phyloP scores from a whole-genome alignment of 2,888 invertebrate species.

The Erpobdella octoculata region DNA sequence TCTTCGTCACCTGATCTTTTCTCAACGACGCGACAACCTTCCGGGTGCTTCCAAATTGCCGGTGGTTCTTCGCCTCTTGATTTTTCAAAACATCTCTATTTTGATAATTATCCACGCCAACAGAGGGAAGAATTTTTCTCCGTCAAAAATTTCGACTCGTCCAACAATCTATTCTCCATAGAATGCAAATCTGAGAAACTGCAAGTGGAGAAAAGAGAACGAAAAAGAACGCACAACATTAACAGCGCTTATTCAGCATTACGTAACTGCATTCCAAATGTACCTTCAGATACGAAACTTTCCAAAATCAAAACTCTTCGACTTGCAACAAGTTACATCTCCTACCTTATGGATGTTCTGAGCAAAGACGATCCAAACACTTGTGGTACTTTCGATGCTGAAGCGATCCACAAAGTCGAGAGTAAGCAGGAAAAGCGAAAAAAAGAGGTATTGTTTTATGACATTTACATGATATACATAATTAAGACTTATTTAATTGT shows the following conservation, averaged over 20 bases:
- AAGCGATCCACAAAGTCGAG: constrained; percentile 58
- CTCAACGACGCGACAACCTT: too few species aligned
- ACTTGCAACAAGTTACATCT: constrained; percentile 64
- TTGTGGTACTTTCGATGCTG: constrained; percentile 70
- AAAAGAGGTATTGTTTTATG: constrained; percentile 32
- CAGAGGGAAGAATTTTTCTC: too few species aligned
- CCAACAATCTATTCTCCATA: too few species aligned
- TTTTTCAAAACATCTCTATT: too few species aligned
- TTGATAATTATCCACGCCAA: too few species aligned
- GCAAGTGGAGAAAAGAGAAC: constrained; percentile 71
- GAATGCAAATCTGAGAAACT: too few species aligned
- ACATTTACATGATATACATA: too few species aligned
- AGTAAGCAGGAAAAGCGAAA: constrained; percentile 38
- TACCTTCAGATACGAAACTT: constrained; percentile 86
- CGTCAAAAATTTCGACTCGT: too few species aligned
- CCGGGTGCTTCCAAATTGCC: too few species aligned
- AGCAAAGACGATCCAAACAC: constrained; percentile 68
- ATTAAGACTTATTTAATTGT: too few species aligned
- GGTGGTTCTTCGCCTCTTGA: too few species aligned
- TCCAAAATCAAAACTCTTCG: constrained; percentile 89
- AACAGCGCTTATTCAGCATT: constrained; percentile 88
- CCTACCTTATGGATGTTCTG: constrained; percentile 79
- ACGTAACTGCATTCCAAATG: constrained; percentile 87
- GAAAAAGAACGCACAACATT: constrained; percentile 81
- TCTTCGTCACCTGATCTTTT: too few species aligned